These are phyloP conservation scores for Philopedon plagiatum DNA, from an alignment of 2,888 invertebrate genomes.

Conservation along the genomic window DNA sequence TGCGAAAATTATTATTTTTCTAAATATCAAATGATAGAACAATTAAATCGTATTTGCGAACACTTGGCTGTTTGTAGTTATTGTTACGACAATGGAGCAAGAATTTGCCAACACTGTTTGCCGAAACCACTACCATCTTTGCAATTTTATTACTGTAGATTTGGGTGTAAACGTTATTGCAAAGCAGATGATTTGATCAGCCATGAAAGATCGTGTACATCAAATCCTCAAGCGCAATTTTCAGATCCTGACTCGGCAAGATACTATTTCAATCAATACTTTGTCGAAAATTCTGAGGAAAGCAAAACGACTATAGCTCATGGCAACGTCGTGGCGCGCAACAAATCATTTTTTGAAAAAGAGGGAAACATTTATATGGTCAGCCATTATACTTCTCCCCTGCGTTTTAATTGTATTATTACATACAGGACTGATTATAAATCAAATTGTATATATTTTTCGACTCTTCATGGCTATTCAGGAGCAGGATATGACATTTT, in stretches of 20 bases:
- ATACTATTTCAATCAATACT: conserved; percentile 1
- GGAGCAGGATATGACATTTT: neutral
- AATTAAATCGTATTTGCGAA: neutral
- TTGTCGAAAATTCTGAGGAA: neutral
- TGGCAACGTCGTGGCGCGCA: neutral
- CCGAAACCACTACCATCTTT: neutral
- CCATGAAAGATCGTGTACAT: neutral
- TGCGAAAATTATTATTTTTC: conserved; percentile 18
- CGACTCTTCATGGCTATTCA: neutral
- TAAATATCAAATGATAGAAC: neutral
- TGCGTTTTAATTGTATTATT: conserved; percentile 7
- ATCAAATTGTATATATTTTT: neutral
- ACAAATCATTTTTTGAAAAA: neutral
- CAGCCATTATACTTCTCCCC: neutral
- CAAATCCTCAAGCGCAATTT: neutral
- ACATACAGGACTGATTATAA: neutral
- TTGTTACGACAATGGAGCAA: neutral
- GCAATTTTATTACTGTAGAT: conserved; percentile 6
- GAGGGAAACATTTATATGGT: conserved; percentile 7
- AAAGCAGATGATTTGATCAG: neutral
- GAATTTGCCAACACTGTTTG: neutral
- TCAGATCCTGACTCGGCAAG: neutral
- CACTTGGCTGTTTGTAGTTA: neutral
- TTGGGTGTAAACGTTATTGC: conserved; percentile 7
- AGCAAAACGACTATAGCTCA: neutral